phyloP scores from a whole-genome alignment of 2,888 invertebrate species.

The Caenorhabditis virilis region DNA sequence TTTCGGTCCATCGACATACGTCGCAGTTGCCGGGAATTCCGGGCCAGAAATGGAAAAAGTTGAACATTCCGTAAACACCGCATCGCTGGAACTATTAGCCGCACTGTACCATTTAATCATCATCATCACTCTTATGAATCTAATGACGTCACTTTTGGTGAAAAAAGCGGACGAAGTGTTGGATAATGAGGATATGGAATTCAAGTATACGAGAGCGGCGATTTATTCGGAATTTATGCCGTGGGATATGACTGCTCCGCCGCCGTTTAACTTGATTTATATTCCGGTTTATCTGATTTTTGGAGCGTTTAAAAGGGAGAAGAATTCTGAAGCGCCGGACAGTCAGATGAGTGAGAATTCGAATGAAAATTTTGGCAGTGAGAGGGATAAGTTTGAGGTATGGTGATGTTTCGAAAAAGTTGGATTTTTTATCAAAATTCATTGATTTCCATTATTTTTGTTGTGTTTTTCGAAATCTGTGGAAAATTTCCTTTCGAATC shows the following conservation, averaged over 20 bases:
- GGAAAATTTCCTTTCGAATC: too few species aligned
- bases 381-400: too few species aligned
- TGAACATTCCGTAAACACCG: slow-evolving; percentile 25
- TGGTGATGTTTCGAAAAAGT: too few species aligned
- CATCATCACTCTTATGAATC: slow-evolving; percentile 58
- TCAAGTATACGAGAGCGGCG: slow-evolving; percentile 57
- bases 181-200: slow-evolving; percentile 62
- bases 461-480: too few species aligned
- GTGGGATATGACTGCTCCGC: slow-evolving; percentile 53
- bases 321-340: not conserved
- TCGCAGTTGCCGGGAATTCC: slow-evolving; percentile 47
- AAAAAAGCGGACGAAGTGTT: slow-evolving; percentile 58
- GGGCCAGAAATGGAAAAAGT: slow-evolving; percentile 32
- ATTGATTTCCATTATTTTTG: too few species aligned
- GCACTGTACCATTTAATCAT: slow-evolving; percentile 55
- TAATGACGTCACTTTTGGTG: slow-evolving; percentile 62
- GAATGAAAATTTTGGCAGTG: too few species aligned
- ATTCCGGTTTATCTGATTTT: slow-evolving; percentile 14
- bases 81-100: slow-evolving; percentile 40
- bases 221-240: slow-evolving; percentile 57
- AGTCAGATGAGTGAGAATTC: too few species aligned
- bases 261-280: slow-evolving; percentile 54
- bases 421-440: too few species aligned
- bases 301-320: not conserved
- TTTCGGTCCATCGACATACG: slow-evolving; percentile 36